Evolutionary conservation across 2,888 invertebrate species (phyloP).

Genomic region (Stegana nigrithorax): DNA sequence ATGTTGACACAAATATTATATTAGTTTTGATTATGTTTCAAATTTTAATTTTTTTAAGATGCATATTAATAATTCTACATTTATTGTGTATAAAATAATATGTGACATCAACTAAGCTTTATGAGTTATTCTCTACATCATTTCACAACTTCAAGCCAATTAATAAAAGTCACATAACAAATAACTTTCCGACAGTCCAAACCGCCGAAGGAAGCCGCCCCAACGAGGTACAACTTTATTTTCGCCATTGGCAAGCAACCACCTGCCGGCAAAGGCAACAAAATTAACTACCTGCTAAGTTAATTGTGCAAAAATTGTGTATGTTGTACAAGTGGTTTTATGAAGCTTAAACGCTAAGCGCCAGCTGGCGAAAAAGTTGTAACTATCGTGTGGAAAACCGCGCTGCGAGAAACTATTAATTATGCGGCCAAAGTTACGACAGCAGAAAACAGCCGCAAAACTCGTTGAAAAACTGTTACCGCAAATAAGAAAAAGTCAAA

Average conservation of each 20-base stretch:
- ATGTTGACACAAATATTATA: too few species aligned
- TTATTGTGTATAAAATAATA: too few species aligned
- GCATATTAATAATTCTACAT: too few species aligned
- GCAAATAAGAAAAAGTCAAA: too few species aligned
- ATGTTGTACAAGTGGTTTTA: slow-evolving; percentile 44
- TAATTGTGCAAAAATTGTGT: slow-evolving; percentile 64
- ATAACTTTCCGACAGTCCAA: background rate
- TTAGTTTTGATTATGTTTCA: too few species aligned
- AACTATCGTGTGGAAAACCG: slow-evolving; percentile 34
- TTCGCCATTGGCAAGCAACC: slow-evolving; percentile 16
- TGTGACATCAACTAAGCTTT: too few species aligned
- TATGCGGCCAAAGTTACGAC: slow-evolving; percentile 63
- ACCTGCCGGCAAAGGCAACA: slow-evolving; percentile 36
- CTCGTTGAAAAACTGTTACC: slow-evolving; percentile 9
- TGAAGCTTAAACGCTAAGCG: slow-evolving; percentile 28
- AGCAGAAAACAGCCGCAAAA: slow-evolving; percentile 63
- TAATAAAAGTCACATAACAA: slow-evolving; percentile 29
- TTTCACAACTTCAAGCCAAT: slow-evolving; percentile 53
- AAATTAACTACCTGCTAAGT: slow-evolving; percentile 67
- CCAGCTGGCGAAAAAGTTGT: background rate
- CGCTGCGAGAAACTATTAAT: slow-evolving; percentile 57
- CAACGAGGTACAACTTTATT: slow-evolving; percentile 32
- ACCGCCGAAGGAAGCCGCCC: background rate
- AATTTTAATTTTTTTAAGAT: too few species aligned
- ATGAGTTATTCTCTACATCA: too few species aligned